Percentiles rank a stretch among this genome's conserved stretches.
phyloP scores from a whole-genome alignment of 2,888 invertebrate genomes.

The Pyrrhosoma nymphula region DNA sequence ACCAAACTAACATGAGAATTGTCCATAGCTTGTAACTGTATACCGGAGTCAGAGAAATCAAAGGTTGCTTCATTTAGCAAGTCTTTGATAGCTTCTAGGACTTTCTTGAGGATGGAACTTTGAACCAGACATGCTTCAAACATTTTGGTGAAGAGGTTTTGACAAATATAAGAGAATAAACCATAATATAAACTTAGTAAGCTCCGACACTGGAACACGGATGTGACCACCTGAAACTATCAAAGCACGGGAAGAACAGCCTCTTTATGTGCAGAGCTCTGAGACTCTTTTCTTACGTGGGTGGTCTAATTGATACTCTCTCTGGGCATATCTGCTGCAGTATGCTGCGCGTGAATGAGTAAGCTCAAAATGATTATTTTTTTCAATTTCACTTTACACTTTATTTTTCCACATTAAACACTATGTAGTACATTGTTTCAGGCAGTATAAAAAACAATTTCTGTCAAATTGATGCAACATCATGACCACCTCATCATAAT shows the following conservation, averaged over 20 bases:
- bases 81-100: constrained; percentile 98
- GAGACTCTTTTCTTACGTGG: too few species aligned
- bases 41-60: constrained; percentile 96
- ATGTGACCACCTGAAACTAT: not conserved
- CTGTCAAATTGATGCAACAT: constrained; percentile 56
- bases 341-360: too few species aligned
- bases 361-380: not conserved
- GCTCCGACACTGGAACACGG: not conserved
- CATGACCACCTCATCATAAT: constrained; percentile 41
- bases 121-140: constrained; percentile 97
- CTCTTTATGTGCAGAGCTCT: too few species aligned
- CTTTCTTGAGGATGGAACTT: constrained; percentile 96
- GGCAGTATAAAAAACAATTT: constrained; percentile 65
- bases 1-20: constrained; percentile 99
- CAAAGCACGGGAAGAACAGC: constrained; percentile 6
- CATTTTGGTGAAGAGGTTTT: constrained; percentile 83
- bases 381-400: constrained; percentile 58
- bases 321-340: too few species aligned
- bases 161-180: not conserved
- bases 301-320: too few species aligned
- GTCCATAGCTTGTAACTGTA: constrained; percentile 98
- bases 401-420: constrained; percentile 66
- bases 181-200: not conserved
- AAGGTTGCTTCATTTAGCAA: constrained; percentile 98
- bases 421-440: constrained; percentile 59